Evolutionary conservation across 35 echinoderm and acorn worm species (phyloP), one percentile per base, ranked within the genome.

Genomic region (Heliocidaris erythrogramma): DNA sequence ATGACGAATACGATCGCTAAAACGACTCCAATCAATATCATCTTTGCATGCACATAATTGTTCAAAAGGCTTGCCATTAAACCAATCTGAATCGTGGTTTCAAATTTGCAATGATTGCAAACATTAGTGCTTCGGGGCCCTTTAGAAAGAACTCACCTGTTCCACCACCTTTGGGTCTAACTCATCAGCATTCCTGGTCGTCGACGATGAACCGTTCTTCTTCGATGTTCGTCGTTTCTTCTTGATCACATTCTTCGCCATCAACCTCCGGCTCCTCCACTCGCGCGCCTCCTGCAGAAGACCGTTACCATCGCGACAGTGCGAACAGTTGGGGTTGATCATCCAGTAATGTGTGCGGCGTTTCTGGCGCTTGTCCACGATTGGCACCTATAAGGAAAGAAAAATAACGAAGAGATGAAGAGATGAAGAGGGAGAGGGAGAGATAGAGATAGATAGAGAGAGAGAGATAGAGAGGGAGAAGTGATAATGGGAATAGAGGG

Each of bases 301-400:
- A 59, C 50, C 49, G 91, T 92, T 92, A 29, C 91, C 91, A 32
- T 59, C 48, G 91, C 91, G 53, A 65, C 87, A 95, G 88, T 95
- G 94, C 30, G 87, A 32, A 16, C 94, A 95, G 86, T 92, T 35
- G 0, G 86, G 88, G 56, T 95, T 95, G 10, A 95, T 30, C 50
- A 30, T 90, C 94, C 94, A 95, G 94, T 42, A 95, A 30, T 95
- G 91, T 30, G 24, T 59, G n/a, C 91, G 91, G 21, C 91, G 13
- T 13, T 59, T 32, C 9, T 49, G 50, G 14, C 29, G 9, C 31
- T 30, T 30, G 29, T 92, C 50, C 18, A 92, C 49, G 31, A 92
- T 92, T 14, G 91, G 91, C 13, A 92, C 91, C 91, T 92, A 13
- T 4, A 9, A 52, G 12, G 12, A 52, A 9, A 9, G 49, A 13